phyloP scores from a whole-genome alignment of 2,113 vertebrate genomes.

The Podarcis raffonei region DNA sequence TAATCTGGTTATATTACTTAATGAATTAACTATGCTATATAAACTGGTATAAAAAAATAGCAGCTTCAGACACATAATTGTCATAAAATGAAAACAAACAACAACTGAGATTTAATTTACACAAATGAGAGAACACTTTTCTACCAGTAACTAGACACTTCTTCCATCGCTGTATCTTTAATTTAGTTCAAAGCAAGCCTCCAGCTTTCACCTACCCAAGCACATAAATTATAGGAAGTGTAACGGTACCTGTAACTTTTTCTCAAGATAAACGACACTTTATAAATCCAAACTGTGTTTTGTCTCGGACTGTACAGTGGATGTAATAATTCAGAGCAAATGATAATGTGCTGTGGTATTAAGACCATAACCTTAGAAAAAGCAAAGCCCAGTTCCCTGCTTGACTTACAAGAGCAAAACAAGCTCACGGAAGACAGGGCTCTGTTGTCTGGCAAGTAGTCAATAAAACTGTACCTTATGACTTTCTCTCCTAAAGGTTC shows the following conservation, averaged over 20 bases:
- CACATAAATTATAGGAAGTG: constrained; percentile 21
- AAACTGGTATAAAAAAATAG: background rate
- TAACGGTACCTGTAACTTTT: background rate
- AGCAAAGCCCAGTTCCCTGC: constrained; percentile 68
- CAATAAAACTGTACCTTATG: constrained; percentile 83
- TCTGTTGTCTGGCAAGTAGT: constrained; percentile 79
- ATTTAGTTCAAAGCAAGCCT: background rate
- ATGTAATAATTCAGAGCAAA: constrained; percentile 70
- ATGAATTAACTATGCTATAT: background rate
- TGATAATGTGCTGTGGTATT: constrained; percentile 64
- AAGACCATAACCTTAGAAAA: constrained; percentile 72
- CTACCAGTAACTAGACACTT: background rate
- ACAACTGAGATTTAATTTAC: background rate
- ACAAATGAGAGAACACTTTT: background rate
- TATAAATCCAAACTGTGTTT: constrained; percentile 57
- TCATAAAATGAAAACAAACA: constrained; percentile 30
- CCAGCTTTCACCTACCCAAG: background rate
- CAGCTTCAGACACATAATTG: background rate
- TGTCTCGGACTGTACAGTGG: constrained; percentile 36
- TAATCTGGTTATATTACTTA: background rate
- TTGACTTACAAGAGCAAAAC: constrained; percentile 79
- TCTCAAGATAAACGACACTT: constrained; percentile 46
- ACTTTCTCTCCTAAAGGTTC: constrained; percentile 84
- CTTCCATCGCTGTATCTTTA: constrained; percentile 9
- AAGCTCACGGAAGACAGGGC: constrained; percentile 74